phyloP scores from a whole-genome alignment of 1,140 invertebrate genomes.

The Babylonia areolata region DNA sequence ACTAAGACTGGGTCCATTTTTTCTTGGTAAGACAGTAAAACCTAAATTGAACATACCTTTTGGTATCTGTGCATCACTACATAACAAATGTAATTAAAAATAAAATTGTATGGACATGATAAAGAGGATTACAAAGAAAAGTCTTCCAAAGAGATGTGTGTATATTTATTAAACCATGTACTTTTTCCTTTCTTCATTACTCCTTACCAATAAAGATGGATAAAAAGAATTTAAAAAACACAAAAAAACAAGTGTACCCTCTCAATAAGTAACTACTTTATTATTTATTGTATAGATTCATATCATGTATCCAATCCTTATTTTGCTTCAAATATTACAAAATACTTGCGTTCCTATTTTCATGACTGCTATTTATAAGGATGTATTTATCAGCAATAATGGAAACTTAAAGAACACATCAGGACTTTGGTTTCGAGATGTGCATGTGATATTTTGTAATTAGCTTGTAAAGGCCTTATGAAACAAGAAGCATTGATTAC shows the following conservation, averaged over 20 bases:
- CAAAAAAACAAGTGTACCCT: not conserved
- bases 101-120: not conserved
- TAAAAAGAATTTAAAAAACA: not conserved
- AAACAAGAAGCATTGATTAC: not conserved
- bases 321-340: not conserved
- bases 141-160: conserved; percentile 23
- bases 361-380: not conserved
- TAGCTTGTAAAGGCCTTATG: not conserved
- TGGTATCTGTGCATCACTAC: not conserved
- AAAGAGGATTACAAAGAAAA: not conserved
- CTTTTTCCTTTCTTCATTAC: not conserved
- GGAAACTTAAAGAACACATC: not conserved
- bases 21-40: no score
- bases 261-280: not conserved
- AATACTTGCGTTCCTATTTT: conserved; percentile 6
- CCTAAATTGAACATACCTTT: not conserved
- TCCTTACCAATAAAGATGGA: not conserved
- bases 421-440: not conserved
- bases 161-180: not conserved
- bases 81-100: no score
- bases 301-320: not conserved
- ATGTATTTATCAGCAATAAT: not conserved
- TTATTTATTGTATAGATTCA: not conserved
- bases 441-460: conserved; percentile 21
- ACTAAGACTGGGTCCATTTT: no score